Evolutionary conservation across 2,113 vertebrate species (phyloP).

Genomic region (Australoheros scitulus): DNA sequence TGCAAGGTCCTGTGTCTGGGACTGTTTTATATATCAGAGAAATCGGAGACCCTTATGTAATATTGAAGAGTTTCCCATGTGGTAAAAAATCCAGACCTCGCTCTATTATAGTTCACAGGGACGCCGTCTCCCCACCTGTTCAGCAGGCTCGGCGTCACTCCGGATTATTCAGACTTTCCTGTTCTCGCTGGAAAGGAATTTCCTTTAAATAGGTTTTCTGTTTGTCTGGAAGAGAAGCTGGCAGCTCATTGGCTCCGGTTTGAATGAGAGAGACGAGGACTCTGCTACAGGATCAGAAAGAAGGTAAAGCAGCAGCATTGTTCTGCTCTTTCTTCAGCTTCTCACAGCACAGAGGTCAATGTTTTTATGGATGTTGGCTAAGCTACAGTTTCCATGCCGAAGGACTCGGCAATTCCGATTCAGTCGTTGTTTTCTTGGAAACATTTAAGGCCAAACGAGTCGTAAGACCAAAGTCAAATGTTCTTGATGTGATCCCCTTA

Average conservation of each 20-base stretch:
- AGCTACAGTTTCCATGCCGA: not conserved
- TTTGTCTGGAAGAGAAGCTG: not conserved
- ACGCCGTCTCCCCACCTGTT: slow-evolving; percentile 50
- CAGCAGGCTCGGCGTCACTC: slow-evolving; percentile 7
- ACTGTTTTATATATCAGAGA: slow-evolving; percentile 73
- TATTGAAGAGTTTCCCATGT: slow-evolving; percentile 76
- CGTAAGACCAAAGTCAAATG: not conserved
- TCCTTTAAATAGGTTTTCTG: not conserved
- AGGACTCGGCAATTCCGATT: not conserved
- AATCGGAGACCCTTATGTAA: slow-evolving; percentile 75
- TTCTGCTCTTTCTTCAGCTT: not conserved
- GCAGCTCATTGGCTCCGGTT: not conserved
- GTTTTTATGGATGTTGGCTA: not conserved
- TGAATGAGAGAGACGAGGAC: slow-evolving; percentile 42
- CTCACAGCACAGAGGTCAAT: not conserved
- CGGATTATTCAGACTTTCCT: slow-evolving; percentile 43
- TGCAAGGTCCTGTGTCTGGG: slow-evolving; percentile 63
- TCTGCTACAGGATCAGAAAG: slow-evolving; percentile 25
- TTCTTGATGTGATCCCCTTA: not conserved
- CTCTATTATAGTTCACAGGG: slow-evolving; percentile 64
- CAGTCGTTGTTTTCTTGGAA: not conserved
- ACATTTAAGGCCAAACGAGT: not conserved
- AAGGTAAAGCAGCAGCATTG: not conserved
- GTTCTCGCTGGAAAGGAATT: slow-evolving; percentile 27
- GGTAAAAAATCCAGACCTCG: slow-evolving; percentile 73